Base-by-base conservation (phyloP, 2,888 invertebrate genomes). In the Vandiemenella viatica region DNA sequence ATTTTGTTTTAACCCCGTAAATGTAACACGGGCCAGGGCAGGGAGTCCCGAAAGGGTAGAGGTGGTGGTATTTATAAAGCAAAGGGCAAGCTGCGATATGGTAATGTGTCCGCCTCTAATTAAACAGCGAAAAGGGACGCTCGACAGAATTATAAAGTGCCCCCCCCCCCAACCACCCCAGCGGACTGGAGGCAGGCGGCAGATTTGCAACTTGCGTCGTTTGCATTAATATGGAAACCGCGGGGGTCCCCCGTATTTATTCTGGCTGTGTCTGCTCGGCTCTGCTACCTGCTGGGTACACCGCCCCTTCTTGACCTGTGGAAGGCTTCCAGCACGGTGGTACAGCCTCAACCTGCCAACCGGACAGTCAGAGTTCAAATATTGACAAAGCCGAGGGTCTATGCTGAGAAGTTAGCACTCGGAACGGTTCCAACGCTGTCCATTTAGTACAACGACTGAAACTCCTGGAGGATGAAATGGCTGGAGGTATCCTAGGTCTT, bases 11-110 rank as follows among this genome's bases (percentile, higher is more conserved):
- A 50, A 50, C 50, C 41, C 45, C 45, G 50, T 50, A 48, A 48
- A 50, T 48, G 50, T 48, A 50, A 50, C 48, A 44, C 40, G 45
- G 40, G 32, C 32, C 16, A 18, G 43, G 23, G 18, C 17, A 21
- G 19, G 45, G 43, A 37, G 16, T n/a, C 15, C 32, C 37, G 43
- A 50, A 47, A 47, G 47, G 47, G 50, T 42, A 45, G 50, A 45
- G 50, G 50, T 47, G 50, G 44, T 45, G 50, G 50, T 50, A 50
- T 50, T 50, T 50, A 50, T 50, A 50, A 50, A 50, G 50, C 53
- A 53, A 53, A 53, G 53, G 53, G 44, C 53, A 53, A 53, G 53
- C 50, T 40, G 50, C 53, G 50, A 50, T 53, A 53, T 53, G 53
- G 50, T 53, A 53, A 53, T 53, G 50, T 50, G 50, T 49, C 53